These are phyloP conservation scores for Plotosus lineatus DNA, from an alignment of 2,113 vertebrate genomes.

Conservation along the genomic window DNA sequence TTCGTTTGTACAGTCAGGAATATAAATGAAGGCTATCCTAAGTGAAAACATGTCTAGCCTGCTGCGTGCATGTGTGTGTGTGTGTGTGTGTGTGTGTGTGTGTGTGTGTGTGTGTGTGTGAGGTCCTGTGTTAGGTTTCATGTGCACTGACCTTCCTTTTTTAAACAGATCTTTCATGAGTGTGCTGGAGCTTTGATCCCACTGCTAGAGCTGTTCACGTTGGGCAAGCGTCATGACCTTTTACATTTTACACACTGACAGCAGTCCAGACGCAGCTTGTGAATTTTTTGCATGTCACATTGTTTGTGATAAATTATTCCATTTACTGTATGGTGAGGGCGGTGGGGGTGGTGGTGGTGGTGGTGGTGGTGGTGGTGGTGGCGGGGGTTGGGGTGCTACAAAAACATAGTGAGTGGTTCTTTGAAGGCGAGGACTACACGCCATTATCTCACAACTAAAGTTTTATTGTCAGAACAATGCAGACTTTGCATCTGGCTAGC, in stretches of 20 bases:
- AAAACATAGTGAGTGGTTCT: not conserved
- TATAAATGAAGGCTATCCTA: conserved; percentile 16
- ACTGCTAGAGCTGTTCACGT: conserved; percentile 18
- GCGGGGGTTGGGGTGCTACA: too few relatives aligned
- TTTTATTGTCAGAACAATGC: not conserved
- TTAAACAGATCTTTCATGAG: not conserved
- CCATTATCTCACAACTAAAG: not conserved
- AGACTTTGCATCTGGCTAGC: not conserved
- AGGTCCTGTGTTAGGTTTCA: conserved; percentile 28
- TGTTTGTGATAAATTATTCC: conserved; percentile 20
- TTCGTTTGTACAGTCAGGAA: conserved; percentile 25
- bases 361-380: too few relatives aligned
- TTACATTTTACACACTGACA: conserved; percentile 6
- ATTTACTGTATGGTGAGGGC: not conserved
- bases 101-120: conserved; percentile 24
- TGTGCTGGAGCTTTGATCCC: conserved; percentile 48
- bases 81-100: conserved; percentile 26
- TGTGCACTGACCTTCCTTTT: conserved; percentile 38
- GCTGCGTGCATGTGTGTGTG: conserved; percentile 4
- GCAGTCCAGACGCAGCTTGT: not conserved
- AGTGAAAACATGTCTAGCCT: conserved; percentile 28
- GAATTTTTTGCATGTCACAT: not conserved
- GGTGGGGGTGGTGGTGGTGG: too few relatives aligned
- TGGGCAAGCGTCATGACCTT: conserved; percentile 38
- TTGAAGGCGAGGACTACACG: not conserved